phyloP scores from a whole-genome alignment of 2,888 invertebrate genomes.

The Orchestes rusci region DNA sequence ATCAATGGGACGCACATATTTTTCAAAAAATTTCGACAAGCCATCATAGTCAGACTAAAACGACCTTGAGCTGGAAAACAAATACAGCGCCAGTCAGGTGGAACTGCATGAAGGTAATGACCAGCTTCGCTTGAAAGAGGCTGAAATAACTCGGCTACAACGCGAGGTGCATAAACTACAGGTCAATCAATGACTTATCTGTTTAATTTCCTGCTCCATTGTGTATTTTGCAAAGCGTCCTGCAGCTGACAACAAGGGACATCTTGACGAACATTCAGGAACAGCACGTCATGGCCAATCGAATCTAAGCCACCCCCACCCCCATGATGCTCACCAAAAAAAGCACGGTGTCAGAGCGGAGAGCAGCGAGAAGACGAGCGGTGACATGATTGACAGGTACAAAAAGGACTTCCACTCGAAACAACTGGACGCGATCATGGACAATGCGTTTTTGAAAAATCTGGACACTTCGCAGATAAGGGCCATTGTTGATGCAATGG shows the following conservation, averaged over 20 bases:
- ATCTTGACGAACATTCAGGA: conserved; percentile 51
- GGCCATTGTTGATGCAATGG: conserved; percentile 63
- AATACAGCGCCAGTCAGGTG: conserved; percentile 46
- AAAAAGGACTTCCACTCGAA: conserved; percentile 65
- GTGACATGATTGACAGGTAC: conserved; percentile 50
- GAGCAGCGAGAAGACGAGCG: conserved; percentile 53
- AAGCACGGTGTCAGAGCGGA: conserved; percentile 75
- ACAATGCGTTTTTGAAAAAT: conserved; percentile 61
- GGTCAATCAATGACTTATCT: conserved; percentile 43
- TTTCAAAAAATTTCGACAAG: no score
- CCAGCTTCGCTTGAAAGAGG: conserved; percentile 49
- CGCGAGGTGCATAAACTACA: conserved; percentile 65
- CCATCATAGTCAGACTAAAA: conserved; percentile 43
- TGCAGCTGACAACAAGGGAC: conserved; percentile 51
- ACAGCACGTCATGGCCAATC: conserved; percentile 46
- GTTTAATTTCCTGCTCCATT: not conserved
- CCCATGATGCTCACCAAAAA: conserved; percentile 43
- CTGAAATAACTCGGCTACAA: conserved; percentile 54
- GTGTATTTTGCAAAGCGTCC: conserved; percentile 48
- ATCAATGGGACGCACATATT: no score
- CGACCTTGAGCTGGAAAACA: conserved; percentile 47
- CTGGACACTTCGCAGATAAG: conserved; percentile 55
- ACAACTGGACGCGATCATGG: conserved; percentile 57
- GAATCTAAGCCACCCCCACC: conserved; percentile 32
- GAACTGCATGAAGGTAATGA: conserved; percentile 52